These are phyloP conservation scores for Catocala sponsa DNA, from an alignment of 2,888 invertebrate species.

Conservation along the genomic window DNA sequence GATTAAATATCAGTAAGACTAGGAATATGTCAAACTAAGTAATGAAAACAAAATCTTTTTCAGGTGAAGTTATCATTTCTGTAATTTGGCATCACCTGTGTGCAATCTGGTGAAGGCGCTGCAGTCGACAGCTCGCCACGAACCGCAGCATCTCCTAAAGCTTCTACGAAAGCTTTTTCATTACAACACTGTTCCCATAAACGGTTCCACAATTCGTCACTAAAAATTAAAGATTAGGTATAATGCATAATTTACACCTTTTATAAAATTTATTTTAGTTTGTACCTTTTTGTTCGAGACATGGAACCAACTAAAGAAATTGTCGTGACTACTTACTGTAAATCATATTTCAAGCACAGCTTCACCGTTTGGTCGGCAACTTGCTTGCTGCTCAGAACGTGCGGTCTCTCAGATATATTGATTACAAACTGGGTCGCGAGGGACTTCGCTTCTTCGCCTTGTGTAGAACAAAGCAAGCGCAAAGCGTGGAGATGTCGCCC, in stretches of 20 bases:
- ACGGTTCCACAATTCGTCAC: conserved; percentile 77
- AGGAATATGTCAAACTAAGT: no score
- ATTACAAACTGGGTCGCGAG: conserved; percentile 67
- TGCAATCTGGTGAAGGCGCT: conserved; percentile 87
- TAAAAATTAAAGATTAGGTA: conserved; percentile 46
- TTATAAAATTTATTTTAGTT: no score
- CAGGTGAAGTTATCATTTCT: no score
- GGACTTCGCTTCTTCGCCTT: conserved; percentile 64
- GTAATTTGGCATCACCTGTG: conserved; percentile 75
- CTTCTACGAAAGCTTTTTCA: conserved; percentile 88
- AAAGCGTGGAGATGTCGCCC: conserved; percentile 87
- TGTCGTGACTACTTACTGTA: conserved; percentile 60
- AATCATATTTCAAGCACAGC: conserved; percentile 74
- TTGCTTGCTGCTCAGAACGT: conserved; percentile 69
- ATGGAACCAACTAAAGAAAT: no score
- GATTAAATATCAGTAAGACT: no score
- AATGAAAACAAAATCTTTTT: no score
- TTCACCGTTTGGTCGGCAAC: conserved; percentile 75
- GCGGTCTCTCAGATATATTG: conserved; percentile 71
- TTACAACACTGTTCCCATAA: conserved; percentile 83
- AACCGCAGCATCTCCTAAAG: conserved; percentile 90
- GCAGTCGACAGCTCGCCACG: conserved; percentile 88
- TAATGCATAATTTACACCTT: no score
- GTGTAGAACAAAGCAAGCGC: conserved; percentile 68
- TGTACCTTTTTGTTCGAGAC: no score